Evolutionary conservation across 2,888 invertebrate species (phyloP), one percentile per base, ranked within the genome.

Genomic region (Seira sanloemensis): DNA sequence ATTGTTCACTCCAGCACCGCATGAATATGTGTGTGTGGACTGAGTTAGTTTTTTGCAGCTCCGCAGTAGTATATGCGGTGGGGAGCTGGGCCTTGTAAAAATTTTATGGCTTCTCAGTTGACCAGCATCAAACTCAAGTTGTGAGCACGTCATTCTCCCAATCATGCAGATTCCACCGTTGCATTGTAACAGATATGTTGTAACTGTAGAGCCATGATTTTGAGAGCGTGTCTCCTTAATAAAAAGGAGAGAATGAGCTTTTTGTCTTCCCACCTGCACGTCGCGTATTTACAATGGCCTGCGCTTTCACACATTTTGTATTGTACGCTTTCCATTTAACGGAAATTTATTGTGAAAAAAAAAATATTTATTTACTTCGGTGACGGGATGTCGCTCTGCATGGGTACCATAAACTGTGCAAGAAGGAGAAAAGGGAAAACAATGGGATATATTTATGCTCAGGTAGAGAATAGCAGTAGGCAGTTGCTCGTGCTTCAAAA

Each of bases 91-190:
- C n/a, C 71, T 71, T 74, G 69, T 27, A 78, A 83, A n/a, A 75
- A 78, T 82, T 84, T 84, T 78, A 84, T 84, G 84, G 78, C 74
- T 84, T 78, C 84, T 75, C 74, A 78, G 74, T 74, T 75, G 74
- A 76, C 77, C 77, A 19, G 23, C 58, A 62, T 12, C 62, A 62
- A 21, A 62, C 62, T 71, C 58, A 65, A 46, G 58, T 73, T 25
- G 58, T 58, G 18, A 58, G 19, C 23, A 25, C 71, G 46, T 71
- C 46, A 26, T n/a, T n/a, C n/a, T n/a, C n/a, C n/a, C n/a, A n/a
- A n/a, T n/a, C n/a, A n/a, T n/a, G n/a, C n/a, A n/a, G n/a, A n/a
- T n/a, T n/a, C n/a, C n/a, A n/a, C n/a, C n/a, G n/a, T n/a, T n/a
- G n/a, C n/a, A n/a, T n/a, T n/a, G n/a, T n/a, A n/a, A n/a, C n/a